These are phyloP conservation scores for Pampusana beccarii DNA, from an alignment of 2,113 vertebrate genomes.

Conservation along the genomic window DNA sequence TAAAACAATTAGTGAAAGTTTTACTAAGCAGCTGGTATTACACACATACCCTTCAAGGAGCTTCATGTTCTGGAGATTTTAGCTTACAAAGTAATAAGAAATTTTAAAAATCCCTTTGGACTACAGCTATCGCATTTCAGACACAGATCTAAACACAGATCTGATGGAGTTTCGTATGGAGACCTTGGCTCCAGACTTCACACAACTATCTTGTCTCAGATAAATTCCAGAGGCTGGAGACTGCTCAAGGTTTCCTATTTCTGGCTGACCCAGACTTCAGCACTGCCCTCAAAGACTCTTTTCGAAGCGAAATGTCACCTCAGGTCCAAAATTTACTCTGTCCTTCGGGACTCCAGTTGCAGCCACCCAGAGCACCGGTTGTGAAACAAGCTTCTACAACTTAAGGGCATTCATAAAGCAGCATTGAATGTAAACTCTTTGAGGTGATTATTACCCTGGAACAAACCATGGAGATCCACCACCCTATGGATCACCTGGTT, in stretches of 20 bases:
- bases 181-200: slow-evolving; percentile 14
- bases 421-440: neutral
- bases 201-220: neutral
- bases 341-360: neutral
- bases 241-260: slow-evolving; percentile 1
- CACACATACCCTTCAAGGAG: neutral
- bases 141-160: neutral
- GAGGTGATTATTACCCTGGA: neutral
- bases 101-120: neutral
- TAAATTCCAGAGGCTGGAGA: slow-evolving; percentile 3
- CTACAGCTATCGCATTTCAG: neutral
- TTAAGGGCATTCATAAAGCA: neutral
- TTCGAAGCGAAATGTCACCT: neutral
- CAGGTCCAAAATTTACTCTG: neutral
- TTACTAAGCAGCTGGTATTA: neutral
- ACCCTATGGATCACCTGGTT: neutral
- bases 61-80: neutral
- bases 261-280: neutral
- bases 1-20: neutral
- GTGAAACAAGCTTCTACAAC: slow-evolving; percentile 1
- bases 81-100: neutral
- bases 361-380: neutral
- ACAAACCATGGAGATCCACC: neutral
- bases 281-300: neutral
- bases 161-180: neutral